Evolutionary conservation across 2,113 vertebrate genomes (phyloP).

Genomic region (Dendrocopos noguchii): DNA sequence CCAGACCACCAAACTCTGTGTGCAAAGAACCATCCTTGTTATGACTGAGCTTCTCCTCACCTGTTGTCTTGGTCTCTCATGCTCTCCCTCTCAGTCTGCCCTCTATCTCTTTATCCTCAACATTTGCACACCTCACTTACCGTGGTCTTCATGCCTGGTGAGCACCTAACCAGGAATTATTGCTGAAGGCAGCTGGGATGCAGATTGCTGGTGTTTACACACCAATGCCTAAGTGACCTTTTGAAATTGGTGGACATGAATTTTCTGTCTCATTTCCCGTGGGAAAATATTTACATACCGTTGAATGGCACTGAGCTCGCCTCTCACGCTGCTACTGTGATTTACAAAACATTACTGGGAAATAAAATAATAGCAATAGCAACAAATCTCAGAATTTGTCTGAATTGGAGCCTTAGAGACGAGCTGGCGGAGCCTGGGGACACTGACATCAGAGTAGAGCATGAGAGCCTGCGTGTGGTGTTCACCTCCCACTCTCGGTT

Average conservation of each 20-base stretch:
- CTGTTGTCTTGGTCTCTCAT: background rate
- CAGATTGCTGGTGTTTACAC: background rate
- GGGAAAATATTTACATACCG: constrained; percentile 27
- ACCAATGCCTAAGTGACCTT: constrained; percentile 34
- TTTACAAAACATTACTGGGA: background rate
- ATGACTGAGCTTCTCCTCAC: background rate
- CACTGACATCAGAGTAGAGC: background rate
- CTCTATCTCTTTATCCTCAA: background rate
- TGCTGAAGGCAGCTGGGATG: background rate
- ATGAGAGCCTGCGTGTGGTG: background rate
- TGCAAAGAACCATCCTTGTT: background rate
- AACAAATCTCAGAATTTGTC: background rate
- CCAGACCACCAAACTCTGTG: background rate
- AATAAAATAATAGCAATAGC: background rate
- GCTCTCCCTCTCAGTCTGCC: background rate
- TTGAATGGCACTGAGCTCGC: background rate
- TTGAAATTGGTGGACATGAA: background rate
- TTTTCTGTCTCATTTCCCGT: constrained; percentile 43
- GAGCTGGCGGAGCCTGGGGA: background rate
- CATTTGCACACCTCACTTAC: background rate
- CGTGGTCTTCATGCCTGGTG: background rate
- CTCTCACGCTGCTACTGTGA: background rate
- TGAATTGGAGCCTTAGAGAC: background rate
- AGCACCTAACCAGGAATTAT: constrained; percentile 33
- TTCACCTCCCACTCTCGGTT: background rate